These are phyloP conservation scores for Prunella himalayana DNA, from an alignment of 2,113 vertebrate genomes.

Conservation along the genomic window DNA sequence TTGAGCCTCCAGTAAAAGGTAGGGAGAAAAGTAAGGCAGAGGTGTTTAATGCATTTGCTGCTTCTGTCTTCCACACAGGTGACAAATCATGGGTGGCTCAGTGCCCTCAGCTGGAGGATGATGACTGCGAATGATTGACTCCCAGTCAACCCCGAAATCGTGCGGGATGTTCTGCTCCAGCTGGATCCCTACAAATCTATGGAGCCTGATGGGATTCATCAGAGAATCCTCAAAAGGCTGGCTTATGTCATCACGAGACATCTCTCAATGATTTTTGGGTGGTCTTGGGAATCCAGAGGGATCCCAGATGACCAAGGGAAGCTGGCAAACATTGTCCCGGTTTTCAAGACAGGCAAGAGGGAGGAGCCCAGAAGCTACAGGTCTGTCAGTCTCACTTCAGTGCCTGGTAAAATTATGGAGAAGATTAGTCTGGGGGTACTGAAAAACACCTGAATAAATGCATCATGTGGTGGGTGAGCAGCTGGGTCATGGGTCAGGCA, in stretches of 20 bases:
- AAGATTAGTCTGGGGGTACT: background rate
- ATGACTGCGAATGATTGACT: accelerated
- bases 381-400: background rate
- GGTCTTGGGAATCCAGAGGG: background rate
- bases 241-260: background rate
- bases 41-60: background rate
- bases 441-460: background rate
- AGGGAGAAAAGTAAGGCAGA: background rate
- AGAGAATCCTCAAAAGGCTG: background rate
- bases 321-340: accelerated
- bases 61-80: background rate
- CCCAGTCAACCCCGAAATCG: background rate
- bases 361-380: too few relatives aligned
- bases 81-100: background rate
- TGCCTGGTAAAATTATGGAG: background rate
- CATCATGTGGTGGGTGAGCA: background rate
- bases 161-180: accelerated
- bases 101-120: background rate
- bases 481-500: accelerated
- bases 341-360: background rate
- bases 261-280: background rate
- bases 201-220: background rate
- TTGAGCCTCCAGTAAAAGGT: background rate
- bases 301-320: background rate
- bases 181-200: background rate